phyloP scores from a whole-genome alignment of 1,140 invertebrate species.

The Drosophila leontia region DNA sequence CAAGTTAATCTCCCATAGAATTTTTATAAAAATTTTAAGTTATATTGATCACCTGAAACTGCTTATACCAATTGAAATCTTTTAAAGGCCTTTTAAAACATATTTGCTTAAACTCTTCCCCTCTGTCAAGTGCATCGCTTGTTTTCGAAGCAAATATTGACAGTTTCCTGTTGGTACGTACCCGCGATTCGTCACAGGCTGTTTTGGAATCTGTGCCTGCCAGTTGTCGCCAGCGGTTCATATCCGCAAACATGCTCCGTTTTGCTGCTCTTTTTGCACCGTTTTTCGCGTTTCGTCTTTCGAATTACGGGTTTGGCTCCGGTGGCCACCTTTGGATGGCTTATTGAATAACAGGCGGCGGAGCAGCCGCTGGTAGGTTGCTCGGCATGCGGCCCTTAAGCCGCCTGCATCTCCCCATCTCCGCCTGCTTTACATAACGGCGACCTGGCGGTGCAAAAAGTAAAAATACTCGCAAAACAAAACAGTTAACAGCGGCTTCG shows the following conservation, averaged over 20 bases:
- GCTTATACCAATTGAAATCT: too few relatives aligned
- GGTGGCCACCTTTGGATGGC: constrained; percentile 37
- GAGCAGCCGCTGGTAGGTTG: constrained; percentile 16
- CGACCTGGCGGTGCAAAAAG: constrained; percentile 58
- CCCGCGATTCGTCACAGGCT: constrained; percentile 10
- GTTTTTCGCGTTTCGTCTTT: constrained; percentile 17
- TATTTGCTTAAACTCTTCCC: background rate
- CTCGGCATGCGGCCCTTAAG: constrained; percentile 44
- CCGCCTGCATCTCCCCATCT: constrained; percentile 41
- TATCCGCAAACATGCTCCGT: constrained; percentile 71
- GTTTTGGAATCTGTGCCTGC: constrained; percentile 9
- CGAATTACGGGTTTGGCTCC: constrained; percentile 34
- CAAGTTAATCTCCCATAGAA: too few relatives aligned
- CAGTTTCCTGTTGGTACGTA: constrained; percentile 28
- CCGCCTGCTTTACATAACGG: constrained; percentile 69
- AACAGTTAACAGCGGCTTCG: constrained; percentile 60
- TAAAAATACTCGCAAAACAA: constrained; percentile 30
- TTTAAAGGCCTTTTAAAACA: background rate
- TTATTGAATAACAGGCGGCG: constrained; percentile 60
- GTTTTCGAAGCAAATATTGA: constrained; percentile 22
- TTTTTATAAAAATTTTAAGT: background rate
- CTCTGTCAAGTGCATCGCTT: background rate
- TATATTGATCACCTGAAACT: too few relatives aligned
- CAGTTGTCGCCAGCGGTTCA: constrained; percentile 40
- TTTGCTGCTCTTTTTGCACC: constrained; percentile 42